Conservation (phyloP, 2,797 vertebrate genomes). For the Numenius phaeopus region DNA sequence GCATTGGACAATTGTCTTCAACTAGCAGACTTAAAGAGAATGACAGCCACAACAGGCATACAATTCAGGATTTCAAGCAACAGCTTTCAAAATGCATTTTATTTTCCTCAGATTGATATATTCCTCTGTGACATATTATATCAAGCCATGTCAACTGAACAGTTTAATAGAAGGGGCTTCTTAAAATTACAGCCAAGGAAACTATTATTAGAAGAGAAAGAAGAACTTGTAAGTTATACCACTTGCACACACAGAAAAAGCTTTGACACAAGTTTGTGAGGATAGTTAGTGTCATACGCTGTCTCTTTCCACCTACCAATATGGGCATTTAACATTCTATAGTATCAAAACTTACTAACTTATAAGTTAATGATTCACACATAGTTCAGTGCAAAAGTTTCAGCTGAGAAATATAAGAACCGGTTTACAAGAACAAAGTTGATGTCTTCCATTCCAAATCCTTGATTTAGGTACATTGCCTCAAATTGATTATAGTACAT, state of each 20-base stretch:
- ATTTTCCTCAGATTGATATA: neutral
- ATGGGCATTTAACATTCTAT: neutral
- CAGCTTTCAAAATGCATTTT: neutral
- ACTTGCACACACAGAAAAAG: neutral
- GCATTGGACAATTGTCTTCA: neutral
- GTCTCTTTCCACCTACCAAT: neutral
- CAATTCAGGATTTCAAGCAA: neutral
- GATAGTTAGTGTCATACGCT: neutral
- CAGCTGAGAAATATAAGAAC: neutral
- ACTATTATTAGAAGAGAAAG: neutral
- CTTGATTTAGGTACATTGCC: neutral
- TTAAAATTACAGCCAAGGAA: neutral
- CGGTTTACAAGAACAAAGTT: neutral
- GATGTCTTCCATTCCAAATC: neutral
- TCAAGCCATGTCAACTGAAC: neutral
- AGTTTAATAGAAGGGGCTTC: neutral
- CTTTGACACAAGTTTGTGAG: neutral
- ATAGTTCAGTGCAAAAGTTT: neutral
- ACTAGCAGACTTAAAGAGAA: neutral
- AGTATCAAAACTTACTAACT: neutral
- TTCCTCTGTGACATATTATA: neutral
- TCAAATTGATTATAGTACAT: neutral
- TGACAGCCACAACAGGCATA: neutral
- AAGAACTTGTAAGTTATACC: neutral
- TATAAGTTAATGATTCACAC: neutral